Evolutionary conservation across 2,797 vertebrate species (phyloP).

Genomic region (Chloroceryle inda): DNA sequence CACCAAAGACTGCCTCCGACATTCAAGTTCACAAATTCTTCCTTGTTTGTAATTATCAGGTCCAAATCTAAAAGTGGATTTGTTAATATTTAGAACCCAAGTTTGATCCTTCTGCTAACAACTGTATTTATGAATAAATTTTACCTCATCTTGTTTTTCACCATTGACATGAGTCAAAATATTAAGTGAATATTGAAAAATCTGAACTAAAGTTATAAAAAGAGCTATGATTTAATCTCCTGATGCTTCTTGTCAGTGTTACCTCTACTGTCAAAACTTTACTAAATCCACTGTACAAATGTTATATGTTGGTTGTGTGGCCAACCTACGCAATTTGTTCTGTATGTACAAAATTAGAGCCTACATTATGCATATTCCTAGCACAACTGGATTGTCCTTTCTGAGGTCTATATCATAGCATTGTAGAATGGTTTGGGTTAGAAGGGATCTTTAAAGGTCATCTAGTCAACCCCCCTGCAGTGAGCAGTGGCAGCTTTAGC

Average conservation of each 20-base stretch:
- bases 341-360: neutral
- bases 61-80: neutral
- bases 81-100: neutral
- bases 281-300: neutral
- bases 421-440: no score
- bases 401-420: neutral
- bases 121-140: neutral
- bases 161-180: neutral
- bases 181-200: neutral
- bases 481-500: no score
- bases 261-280: neutral
- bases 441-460: no score
- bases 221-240: neutral
- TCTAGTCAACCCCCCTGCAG: no score
- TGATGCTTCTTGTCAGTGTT: neutral
- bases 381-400: neutral
- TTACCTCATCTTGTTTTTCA: neutral
- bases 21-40: neutral
- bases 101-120: neutral
- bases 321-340: neutral
- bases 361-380: neutral
- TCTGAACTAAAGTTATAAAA: neutral
- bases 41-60: neutral
- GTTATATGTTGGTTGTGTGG: neutral
- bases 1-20: neutral